Base-by-base conservation (phyloP, 2,797 vertebrate genomes). In the Hypotaenidia philippensis region DNA sequence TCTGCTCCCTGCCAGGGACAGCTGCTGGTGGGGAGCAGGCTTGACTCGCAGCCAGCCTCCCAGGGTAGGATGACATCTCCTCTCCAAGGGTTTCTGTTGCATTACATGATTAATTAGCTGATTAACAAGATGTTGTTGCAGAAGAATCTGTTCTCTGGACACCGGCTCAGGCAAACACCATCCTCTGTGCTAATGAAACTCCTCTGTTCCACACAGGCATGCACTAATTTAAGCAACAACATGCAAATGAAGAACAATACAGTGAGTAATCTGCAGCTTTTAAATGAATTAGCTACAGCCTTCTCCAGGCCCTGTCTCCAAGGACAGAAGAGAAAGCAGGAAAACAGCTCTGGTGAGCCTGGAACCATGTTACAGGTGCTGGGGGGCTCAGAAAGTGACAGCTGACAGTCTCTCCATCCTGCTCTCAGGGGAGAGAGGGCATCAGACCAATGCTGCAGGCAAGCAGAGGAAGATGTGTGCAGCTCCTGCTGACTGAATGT, bases 101-200 rank as follows among this genome's bases (percentile, higher is more conserved):
- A 3, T 87, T 97, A 95, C 93, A 86, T 91, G 91, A 94, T 95
- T 96, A 95, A 95, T 96, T 94, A 96, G 93, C 94, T 87, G 94
- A 96, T 96, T 94, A 97, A 94, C 93, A 96, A 89, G 82, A 86
- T 93, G 72, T 60, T 91, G 82, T 63, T 89, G 79, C 49, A 61
- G 78, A 80, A 86, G 89, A 96, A 95, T 94, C 91, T 74, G 76
- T 87, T 92, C 94, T 94, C 87, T 92, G 71, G 84, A 93, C 60
- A 92, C 40, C 1, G 0, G 53, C 87, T 92, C 56, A 60, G 85
- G 71, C 2, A 0, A 95, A 80, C 84, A 78, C 44, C 68, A 87
- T 83, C 61, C 69, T 94, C 84, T 68, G 82, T 60, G 85, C 79
- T 96, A 96, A 95, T 68, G 53, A 71, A 94, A 83, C 64, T 82